A percentile compares a stretch with the other conserved stretches of the same genome.
phyloP scores from a whole-genome alignment of 64 coral and sea anemone genomes.

The Pocillopora damicornis region DNA sequence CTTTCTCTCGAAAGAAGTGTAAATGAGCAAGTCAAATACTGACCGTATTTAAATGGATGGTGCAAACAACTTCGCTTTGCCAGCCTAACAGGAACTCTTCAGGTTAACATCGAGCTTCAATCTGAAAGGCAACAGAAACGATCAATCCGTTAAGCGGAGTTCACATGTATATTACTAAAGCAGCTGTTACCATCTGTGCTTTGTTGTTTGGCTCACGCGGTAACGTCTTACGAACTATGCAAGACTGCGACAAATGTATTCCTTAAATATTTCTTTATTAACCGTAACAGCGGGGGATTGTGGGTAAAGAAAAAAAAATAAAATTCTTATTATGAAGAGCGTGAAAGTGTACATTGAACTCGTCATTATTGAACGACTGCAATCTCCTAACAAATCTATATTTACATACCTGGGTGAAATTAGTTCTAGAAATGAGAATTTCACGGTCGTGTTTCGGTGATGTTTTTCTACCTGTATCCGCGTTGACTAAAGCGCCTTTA shows the following conservation, averaged over 20 bases:
- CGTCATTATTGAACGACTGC: too few relatives aligned
- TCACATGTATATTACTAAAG: neutral
- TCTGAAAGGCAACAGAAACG: neutral
- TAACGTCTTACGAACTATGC: neutral
- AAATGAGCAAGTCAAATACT: conserved; percentile 3
- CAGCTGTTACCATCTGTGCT: conserved; percentile 1
- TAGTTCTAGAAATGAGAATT: neutral
- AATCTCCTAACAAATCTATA: neutral
- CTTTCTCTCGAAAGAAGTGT: neutral
- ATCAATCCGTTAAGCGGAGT: neutral
- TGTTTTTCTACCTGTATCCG: neutral
- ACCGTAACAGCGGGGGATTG: conserved; percentile 29
- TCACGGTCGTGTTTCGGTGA: neutral
- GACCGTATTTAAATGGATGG: neutral
- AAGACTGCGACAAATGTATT: neutral
- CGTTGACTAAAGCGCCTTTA: neutral
- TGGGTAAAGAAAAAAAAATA: neutral
- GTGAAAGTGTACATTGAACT: neutral
- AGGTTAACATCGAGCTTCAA: neutral
- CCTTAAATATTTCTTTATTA: conserved; percentile 25
- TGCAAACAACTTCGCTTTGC: neutral
- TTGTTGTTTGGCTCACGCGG: neutral
- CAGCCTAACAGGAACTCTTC: neutral
- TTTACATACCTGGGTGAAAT: neutral
- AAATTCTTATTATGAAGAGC: neutral